Conservation (phyloP, 2,888 invertebrate genomes). For the Mellilla xanthometata region DNA sequence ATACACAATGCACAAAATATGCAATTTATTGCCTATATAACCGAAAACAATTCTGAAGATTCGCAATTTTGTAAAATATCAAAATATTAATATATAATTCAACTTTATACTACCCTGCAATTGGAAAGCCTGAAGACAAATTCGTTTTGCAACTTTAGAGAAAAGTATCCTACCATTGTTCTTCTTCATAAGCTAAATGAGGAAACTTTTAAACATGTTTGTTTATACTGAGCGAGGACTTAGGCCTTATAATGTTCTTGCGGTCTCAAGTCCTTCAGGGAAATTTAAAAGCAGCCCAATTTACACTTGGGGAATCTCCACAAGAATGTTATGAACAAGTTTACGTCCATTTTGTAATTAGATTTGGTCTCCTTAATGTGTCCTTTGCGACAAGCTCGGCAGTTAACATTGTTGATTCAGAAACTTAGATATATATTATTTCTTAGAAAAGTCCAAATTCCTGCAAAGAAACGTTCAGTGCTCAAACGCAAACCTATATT, state of each 20-base stretch:
- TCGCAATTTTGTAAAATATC: no score
- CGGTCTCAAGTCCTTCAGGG: slow-evolving; percentile 45
- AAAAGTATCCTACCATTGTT: slow-evolving; percentile 32
- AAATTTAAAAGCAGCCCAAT: slow-evolving; percentile 54
- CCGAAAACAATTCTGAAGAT: no score
- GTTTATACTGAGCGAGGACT: slow-evolving; percentile 40
- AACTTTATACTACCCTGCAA: slow-evolving; percentile 16
- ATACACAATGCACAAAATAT: no score
- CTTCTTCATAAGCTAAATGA: slow-evolving; percentile 44
- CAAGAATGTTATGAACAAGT: slow-evolving; percentile 30
- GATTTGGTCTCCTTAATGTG: slow-evolving; percentile 29
- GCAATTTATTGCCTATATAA: no score
- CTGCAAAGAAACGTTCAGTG: no score
- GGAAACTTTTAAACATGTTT: slow-evolving; percentile 53
- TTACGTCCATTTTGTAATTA: slow-evolving; percentile 31
- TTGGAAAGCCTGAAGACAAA: slow-evolving; percentile 30
- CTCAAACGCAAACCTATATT: no score
- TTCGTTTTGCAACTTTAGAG: slow-evolving; percentile 27
- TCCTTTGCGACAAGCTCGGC: slow-evolving; percentile 21
- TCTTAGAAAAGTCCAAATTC: no score
- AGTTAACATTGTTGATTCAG: slow-evolving; percentile 17
- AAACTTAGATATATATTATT: no score
- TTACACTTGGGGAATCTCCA: slow-evolving; percentile 52
- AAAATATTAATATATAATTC: no score
- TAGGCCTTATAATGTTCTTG: slow-evolving; percentile 37